Percentiles rank a stretch among this genome's conserved stretches.
Evolutionary conservation across 2,113 vertebrate genomes (phyloP).

Genomic region (Puffinus mauretanicus): DNA sequence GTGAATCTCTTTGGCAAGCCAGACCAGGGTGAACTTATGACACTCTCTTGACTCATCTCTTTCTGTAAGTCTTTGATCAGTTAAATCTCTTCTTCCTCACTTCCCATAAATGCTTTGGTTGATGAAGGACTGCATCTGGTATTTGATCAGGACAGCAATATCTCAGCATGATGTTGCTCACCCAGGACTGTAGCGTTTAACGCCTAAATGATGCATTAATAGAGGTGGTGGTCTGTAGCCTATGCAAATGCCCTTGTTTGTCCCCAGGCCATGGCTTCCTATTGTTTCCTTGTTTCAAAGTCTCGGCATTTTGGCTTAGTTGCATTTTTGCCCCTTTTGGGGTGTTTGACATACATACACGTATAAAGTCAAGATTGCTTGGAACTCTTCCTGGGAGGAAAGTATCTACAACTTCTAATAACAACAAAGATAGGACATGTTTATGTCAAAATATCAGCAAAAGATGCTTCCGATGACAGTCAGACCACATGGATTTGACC

Average conservation of each 20-base stretch:
- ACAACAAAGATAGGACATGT: background rate
- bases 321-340: background rate
- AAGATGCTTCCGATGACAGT: background rate
- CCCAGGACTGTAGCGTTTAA: background rate
- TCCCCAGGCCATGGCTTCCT: background rate
- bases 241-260: background rate
- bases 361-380: background rate
- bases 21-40: background rate
- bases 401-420: background rate
- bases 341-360: background rate
- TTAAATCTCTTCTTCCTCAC: background rate
- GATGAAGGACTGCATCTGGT: background rate
- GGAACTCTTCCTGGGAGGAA: background rate
- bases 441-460: background rate
- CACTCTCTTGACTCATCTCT: background rate
- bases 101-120: background rate
- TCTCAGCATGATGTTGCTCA: background rate
- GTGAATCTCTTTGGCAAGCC: background rate
- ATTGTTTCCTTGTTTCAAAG: background rate
- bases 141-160: background rate
- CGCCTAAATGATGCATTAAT: background rate
- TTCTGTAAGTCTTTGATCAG: background rate
- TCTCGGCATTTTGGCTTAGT: background rate
- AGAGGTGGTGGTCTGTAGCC: background rate
- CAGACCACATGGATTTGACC: background rate